phyloP scores from a whole-genome alignment of 1,140 invertebrate genomes.

The Agrilus planipennis region DNA sequence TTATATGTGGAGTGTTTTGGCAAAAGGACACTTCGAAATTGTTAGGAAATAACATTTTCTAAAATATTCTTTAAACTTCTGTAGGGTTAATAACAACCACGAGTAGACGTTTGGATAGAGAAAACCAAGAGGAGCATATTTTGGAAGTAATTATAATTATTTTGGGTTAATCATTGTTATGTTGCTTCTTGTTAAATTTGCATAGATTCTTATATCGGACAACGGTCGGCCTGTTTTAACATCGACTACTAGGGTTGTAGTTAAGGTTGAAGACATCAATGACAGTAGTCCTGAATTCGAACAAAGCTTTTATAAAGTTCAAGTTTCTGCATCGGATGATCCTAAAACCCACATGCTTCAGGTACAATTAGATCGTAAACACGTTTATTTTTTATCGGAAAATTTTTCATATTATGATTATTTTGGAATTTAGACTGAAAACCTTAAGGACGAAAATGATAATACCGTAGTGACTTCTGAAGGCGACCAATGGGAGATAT shows the following conservation, averaged over 20 bases:
- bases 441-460: constrained; percentile 25
- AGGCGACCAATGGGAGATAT: constrained; percentile 50
- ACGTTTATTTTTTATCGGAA: not conserved
- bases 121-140: constrained; percentile 9
- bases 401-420: not conserved
- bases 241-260: constrained; percentile 71
- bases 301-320: constrained; percentile 67
- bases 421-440: too few relatives aligned
- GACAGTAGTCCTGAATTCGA: constrained; percentile 74
- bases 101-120: constrained; percentile 5
- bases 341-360: constrained; percentile 51
- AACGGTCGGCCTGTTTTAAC: constrained; percentile 61
- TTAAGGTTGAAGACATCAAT: constrained; percentile 73
- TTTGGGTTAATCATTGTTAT: not conserved
- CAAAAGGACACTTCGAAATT: too few relatives aligned
- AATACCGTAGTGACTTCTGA: constrained; percentile 37
- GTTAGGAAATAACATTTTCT: not conserved
- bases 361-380: too few relatives aligned
- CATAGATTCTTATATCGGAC: constrained; percentile 64
- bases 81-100: constrained; percentile 10
- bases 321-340: constrained; percentile 51
- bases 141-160: constrained; percentile 9
- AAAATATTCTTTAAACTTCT: not conserved
- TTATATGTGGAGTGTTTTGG: too few relatives aligned
- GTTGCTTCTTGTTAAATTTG: constrained; percentile 5